Conservation (phyloP, 2,797 vertebrate species). For the Ceryle rudis region DNA sequence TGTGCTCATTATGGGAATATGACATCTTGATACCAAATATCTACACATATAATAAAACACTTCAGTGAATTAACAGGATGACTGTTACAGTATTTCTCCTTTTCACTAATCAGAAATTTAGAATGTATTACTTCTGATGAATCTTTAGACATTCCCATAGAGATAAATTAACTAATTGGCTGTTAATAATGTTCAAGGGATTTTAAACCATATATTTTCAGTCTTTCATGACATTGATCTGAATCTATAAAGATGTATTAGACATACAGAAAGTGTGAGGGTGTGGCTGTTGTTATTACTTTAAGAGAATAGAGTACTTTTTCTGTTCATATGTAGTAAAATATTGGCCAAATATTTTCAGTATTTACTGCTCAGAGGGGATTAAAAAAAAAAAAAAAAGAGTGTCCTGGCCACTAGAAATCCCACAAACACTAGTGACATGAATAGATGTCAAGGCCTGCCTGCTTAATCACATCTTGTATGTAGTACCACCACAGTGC, state of each 20-base stretch:
- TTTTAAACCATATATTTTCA: constrained; percentile 43
- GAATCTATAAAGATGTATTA: background rate
- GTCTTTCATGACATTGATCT: constrained; percentile 36
- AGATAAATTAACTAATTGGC: constrained; percentile 64
- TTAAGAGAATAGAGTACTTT: background rate
- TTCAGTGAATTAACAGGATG: constrained; percentile 68
- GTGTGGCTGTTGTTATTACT: background rate
- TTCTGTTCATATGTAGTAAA: background rate
- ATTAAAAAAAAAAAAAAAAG: background rate
- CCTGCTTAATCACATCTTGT: background rate
- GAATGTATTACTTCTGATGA: constrained; percentile 60
- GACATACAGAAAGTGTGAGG: background rate
- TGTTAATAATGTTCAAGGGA: constrained; percentile 58
- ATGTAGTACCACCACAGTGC: fast-evolving
- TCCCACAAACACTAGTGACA: background rate
- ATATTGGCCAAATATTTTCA: background rate
- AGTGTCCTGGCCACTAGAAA: background rate
- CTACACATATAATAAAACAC: constrained; percentile 59
- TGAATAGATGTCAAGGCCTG: background rate
- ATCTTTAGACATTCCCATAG: constrained; percentile 38
- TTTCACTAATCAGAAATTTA: constrained; percentile 66
- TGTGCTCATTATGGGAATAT: constrained; percentile 73
- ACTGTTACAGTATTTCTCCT: constrained; percentile 61
- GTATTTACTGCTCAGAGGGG: background rate
- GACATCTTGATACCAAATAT: constrained; percentile 65